Base-by-base conservation (phyloP, 2,888 invertebrate genomes). In the Heteromurus nitidus region DNA sequence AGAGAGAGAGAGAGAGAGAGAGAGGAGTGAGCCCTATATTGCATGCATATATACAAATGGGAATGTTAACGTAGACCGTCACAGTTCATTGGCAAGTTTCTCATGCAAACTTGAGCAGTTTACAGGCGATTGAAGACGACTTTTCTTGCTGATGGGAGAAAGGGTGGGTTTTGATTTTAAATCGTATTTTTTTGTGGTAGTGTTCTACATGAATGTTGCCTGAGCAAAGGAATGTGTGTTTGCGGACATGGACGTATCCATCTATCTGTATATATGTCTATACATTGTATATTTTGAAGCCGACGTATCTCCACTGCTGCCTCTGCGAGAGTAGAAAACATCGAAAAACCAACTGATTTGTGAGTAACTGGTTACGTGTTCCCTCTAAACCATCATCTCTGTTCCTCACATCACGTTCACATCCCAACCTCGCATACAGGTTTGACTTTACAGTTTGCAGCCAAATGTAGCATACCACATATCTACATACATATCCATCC, bases 101-200 rank as follows among this genome's bases (percentile, higher is more conserved):
- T 3, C 7, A 47, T 47, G 13, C 36, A 36, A 5, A 47, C 47
- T 47, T 47, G 16, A 47, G 7, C 11, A 13, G 5, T 36, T 36
- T 36, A 13, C 36, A 62, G 44, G 28, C 28, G 50, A 74, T 64
- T 22, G 64, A 74, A 72, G 64, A 30, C 62, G 30, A n/a, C n/a
- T 44, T 73, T 50, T 50, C 62, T 62, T 73, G 9, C 20, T 36
- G 24, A 50, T 26, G 36, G 26, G n/a, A 60, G 22, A 42, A 44
- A 58, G 26, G 22, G 24, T 28, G 60, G 44, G 30, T n/a, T n/a
- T n/a, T n/a, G n/a, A n/a, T n/a, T n/a, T n/a, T n/a, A n/a, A n/a
- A n/a, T n/a, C n/a, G n/a, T n/a, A n/a, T n/a, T n/a, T n/a, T n/a
- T n/a, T n/a, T n/a, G n/a, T n/a, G n/a, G n/a, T n/a, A n/a, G n/a